Conservation (phyloP, 2,113 vertebrate genomes). For the Spermophilus dauricus region DNA sequence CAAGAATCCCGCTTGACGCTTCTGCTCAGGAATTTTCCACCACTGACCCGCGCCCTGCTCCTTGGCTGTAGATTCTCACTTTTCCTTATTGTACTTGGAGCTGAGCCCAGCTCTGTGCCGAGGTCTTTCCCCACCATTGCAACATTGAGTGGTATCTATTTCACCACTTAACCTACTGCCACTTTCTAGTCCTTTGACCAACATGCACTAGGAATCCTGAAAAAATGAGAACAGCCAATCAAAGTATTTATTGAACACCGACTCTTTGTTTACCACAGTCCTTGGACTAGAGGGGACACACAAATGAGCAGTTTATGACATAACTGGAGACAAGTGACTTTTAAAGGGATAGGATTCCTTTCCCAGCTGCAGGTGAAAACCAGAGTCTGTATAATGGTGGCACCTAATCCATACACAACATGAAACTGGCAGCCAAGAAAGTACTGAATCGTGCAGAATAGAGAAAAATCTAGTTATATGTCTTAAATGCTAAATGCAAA, state of each 20-base stretch:
- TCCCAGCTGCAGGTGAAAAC: not conserved
- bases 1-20: not conserved
- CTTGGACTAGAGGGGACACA: not conserved
- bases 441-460: not conserved
- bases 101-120: not conserved
- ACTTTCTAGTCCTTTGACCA: not conserved
- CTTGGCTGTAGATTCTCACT: not conserved
- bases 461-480: not conserved
- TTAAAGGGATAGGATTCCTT: not conserved
- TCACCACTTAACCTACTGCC: not conserved
- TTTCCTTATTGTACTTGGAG: not conserved
- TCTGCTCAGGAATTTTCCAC: not conserved
- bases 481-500: not conserved
- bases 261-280: not conserved
- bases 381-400: not conserved
- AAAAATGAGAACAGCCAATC: not conserved
- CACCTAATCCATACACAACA: not conserved
- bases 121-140: not conserved
- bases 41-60: not conserved
- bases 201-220: not conserved
- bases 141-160: not conserved
- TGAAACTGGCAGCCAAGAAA: not conserved
- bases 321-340: not conserved
- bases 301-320: not conserved
- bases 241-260: not conserved